These are phyloP conservation scores for Metallyticus violacea DNA, from an alignment of 2,888 invertebrate species.

Conservation along the genomic window DNA sequence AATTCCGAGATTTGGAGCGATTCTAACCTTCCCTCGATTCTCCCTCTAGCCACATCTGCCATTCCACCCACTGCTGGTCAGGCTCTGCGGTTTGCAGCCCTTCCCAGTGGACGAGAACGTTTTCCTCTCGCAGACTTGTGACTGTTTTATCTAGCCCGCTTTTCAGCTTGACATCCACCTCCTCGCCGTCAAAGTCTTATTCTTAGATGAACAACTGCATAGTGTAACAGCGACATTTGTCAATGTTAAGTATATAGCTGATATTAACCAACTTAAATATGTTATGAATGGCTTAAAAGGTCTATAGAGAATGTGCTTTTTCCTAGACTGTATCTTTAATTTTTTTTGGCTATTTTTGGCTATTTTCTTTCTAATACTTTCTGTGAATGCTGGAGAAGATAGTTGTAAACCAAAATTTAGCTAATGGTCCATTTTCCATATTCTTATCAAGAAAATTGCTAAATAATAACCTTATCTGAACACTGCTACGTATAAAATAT, in stretches of 20 bases:
- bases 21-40: background rate
- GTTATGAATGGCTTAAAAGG: too few species aligned
- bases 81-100: background rate
- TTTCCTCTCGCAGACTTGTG: background rate
- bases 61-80: background rate
- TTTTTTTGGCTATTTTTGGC: too few species aligned
- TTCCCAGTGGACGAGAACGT: background rate
- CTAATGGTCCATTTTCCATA: too few species aligned
- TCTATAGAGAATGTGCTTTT: too few species aligned
- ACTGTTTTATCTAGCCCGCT: constrained; percentile 3
- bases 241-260: background rate
- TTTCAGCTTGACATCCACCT: constrained; percentile 7
- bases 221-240: background rate
- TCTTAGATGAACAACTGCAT: background rate
- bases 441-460: too few species aligned
- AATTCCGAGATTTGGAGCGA: background rate
- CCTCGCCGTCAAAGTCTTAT: background rate
- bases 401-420: too few species aligned
- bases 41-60: background rate
- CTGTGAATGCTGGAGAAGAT: too few species aligned
- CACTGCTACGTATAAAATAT: too few species aligned
- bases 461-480: too few species aligned
- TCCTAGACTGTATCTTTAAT: too few species aligned
- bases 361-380: too few species aligned
- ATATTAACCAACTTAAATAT: too few species aligned